Base-by-base conservation (phyloP, 64 coral and sea anemone species). In the Platygyra sinensis region DNA sequence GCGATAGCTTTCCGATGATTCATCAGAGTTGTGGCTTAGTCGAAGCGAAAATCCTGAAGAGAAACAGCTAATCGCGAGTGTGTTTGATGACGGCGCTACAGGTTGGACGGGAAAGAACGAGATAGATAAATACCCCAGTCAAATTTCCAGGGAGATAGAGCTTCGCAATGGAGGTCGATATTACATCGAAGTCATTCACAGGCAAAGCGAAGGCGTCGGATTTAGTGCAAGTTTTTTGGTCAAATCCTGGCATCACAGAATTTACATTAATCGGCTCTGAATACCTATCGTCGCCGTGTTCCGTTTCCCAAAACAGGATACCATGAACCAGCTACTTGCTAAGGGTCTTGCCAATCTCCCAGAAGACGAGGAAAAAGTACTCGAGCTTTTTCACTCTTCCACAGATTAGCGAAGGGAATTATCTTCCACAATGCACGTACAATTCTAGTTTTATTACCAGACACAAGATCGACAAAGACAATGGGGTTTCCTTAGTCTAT, bases 11-110 rank as follows among this genome's bases (percentile, higher is more conserved):
- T 93, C 92, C 22, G 86, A 89, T 42, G 86, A 93, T 62, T 62
- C 77, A 0, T 93, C 92, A 7, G 86, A 93, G 32, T 72, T 93
- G 14, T 93, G 92, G 92, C 80, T 94, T 3, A 94, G 92, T 69
- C 69, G 17, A 19, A 80, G 76, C 32, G 71, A 94, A 71, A 42
- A 89, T 25, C 38, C 17, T 36, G 46, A 72, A 42, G 81, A 89
- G 20, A 42, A 87, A 22, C 31, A 49, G 8, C 72, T 89, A 2
- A 86, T 94, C 39, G 92, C 87, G 8, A 49, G 73, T 15, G 92
- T 89, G n/a, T 87, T 79, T 24, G 31, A 78, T 12, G 54, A 89
- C 14, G 52, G 74, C 52, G 38, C 83, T 24, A 75, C 13, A 25
- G 54, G 59, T 2, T 89, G 67, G 32, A 67, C 80, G 19, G 12